Evolutionary conservation across 2,888 invertebrate species (phyloP).

Genomic region (Tuberolachnus salignus): DNA sequence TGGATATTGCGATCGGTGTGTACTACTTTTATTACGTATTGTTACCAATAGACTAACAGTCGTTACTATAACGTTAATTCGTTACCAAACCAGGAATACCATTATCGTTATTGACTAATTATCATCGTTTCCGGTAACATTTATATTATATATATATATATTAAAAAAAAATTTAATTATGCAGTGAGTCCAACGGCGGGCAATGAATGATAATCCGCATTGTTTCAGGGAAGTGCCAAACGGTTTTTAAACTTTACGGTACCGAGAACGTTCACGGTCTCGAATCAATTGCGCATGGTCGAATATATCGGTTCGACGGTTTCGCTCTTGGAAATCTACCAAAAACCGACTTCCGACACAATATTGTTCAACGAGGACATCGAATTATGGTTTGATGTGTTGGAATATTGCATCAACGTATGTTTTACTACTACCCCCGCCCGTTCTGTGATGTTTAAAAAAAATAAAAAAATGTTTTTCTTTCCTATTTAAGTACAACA

Average conservation of each 20-base stretch:
- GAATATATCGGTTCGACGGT: conserved; percentile 10
- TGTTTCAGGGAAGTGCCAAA: conserved; percentile 38
- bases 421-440: too few relatives aligned
- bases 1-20: too few relatives aligned
- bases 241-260: conserved; percentile 23
- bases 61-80: too few relatives aligned
- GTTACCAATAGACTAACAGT: too few relatives aligned
- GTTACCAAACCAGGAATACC: too few relatives aligned
- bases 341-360: conserved; percentile 12
- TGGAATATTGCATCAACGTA: conserved; percentile 1
- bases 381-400: conserved; percentile 30
- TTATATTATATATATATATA: not conserved
- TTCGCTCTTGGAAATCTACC: conserved; percentile 28
- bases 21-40: too few relatives aligned
- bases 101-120: too few relatives aligned
- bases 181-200: too few relatives aligned
- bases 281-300: conserved; percentile 31
- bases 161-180: not conserved
- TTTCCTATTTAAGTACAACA: too few relatives aligned
- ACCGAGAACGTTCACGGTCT: conserved; percentile 15
- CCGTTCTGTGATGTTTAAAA: too few relatives aligned
- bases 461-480: too few relatives aligned
- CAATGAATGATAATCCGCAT: not conserved
- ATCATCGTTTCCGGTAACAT: too few relatives aligned
- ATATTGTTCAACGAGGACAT: conserved; percentile 40